Evolutionary conservation across 2,797 vertebrate species (phyloP).

Genomic region (Microtus obscurus): DNA sequence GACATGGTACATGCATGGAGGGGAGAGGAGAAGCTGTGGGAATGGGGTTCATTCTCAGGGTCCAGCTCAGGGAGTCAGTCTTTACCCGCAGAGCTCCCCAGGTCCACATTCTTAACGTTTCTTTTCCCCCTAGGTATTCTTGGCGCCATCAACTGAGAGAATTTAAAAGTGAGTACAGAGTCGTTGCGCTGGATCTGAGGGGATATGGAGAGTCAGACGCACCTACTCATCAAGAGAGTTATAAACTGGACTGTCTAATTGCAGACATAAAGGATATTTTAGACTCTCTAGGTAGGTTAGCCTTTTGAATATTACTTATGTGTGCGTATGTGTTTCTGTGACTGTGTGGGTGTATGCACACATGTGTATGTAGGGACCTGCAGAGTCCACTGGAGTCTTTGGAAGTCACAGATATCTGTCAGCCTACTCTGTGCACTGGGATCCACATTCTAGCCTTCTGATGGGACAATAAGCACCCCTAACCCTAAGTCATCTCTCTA

Average conservation of each 20-base stretch:
- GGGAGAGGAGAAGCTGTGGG: background rate
- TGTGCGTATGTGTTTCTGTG: background rate
- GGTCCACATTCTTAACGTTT: slow-evolving; percentile 22
- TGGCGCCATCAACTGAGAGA: slow-evolving; percentile 98
- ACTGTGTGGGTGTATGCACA: background rate
- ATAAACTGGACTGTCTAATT: slow-evolving; percentile 94
- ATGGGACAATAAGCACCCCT: background rate
- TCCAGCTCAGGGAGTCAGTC: background rate
- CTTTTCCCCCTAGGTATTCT: slow-evolving; percentile 92
- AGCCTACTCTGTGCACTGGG: background rate
- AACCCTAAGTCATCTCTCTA: background rate
- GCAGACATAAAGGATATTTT: slow-evolving; percentile 97
- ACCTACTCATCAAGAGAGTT: slow-evolving; percentile 92
- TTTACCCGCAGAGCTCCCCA: background rate
- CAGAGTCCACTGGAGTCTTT: background rate
- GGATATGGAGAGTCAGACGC: slow-evolving; percentile 98
- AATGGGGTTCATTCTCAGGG: background rate
- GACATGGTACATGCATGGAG: background rate
- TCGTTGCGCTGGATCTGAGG: slow-evolving; percentile 97
- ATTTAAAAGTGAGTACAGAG: slow-evolving; percentile 98
- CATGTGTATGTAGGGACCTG: background rate
- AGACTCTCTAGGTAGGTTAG: slow-evolving; percentile 95
- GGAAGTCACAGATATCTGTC: background rate
- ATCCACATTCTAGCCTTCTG: background rate
- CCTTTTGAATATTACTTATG: background rate